Evolutionary conservation across 2,113 vertebrate species (phyloP).

Genomic region (Crotalus horridus): DNA sequence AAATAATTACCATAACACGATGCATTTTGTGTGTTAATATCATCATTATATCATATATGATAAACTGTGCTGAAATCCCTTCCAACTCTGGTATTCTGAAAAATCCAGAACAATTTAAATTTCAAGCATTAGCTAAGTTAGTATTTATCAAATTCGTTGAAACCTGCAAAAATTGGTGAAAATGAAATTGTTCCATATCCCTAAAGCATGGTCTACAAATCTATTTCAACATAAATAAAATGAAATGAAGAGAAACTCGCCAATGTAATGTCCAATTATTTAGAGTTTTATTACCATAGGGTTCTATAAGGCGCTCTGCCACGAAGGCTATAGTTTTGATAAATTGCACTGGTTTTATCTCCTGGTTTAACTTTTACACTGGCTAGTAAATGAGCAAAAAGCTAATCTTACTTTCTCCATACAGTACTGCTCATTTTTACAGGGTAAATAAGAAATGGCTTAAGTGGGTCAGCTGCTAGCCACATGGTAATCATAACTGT

Average conservation of each 20-base stretch:
- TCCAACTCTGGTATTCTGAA: background rate
- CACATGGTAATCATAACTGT: slow-evolving; percentile 88
- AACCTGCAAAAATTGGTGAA: background rate
- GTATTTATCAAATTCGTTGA: background rate
- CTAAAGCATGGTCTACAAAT: background rate
- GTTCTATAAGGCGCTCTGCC: slow-evolving; percentile 39
- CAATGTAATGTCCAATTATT: slow-evolving; percentile 60
- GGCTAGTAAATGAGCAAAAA: slow-evolving; percentile 49
- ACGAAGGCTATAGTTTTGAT: slow-evolving; percentile 50
- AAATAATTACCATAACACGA: background rate
- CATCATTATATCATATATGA: background rate
- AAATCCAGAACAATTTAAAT: background rate
- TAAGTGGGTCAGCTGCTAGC: slow-evolving; percentile 94
- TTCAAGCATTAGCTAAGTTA: background rate
- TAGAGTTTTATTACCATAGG: slow-evolving; percentile 52
- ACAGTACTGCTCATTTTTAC: slow-evolving; percentile 79
- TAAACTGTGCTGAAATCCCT: background rate
- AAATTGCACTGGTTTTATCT: slow-evolving; percentile 58
- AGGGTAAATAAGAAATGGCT: slow-evolving; percentile 76
- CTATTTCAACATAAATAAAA: background rate
- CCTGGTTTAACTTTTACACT: slow-evolving; percentile 59
- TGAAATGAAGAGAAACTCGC: slow-evolving; percentile 42
- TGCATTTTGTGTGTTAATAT: background rate
- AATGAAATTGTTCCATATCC: background rate
- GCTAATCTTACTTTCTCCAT: slow-evolving; percentile 58